phyloP scores from a whole-genome alignment of 2,797 vertebrate genomes.

The Pterois miles region DNA sequence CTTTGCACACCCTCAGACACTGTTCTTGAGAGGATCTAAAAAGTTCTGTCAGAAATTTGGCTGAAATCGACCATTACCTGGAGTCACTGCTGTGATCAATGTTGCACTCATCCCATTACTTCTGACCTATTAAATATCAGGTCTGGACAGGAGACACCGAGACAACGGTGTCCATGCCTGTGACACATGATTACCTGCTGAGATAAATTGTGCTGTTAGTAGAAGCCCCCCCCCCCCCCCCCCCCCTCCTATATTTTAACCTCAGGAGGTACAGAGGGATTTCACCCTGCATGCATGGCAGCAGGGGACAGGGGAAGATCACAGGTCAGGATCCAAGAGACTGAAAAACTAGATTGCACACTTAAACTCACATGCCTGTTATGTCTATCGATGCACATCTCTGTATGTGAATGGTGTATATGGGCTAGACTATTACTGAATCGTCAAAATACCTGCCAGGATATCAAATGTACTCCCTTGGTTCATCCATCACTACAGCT shows the following conservation, averaged over 20 bases:
- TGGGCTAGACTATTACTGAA: constrained; percentile 20
- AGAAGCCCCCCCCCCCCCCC: constrained; percentile 4
- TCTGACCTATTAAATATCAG: constrained; percentile 23
- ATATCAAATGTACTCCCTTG: constrained; percentile 33
- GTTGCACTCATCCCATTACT: constrained; percentile 23
- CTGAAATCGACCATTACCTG: constrained; percentile 16
- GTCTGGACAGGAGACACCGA: constrained; percentile 1
- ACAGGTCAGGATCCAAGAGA: constrained; percentile 15
- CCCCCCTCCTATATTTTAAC: background rate
- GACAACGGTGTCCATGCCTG: constrained; percentile 3
- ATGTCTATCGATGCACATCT: constrained; percentile 21
- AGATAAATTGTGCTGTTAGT: constrained; percentile 25
- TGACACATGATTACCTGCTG: constrained; percentile 22
- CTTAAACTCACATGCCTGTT: background rate
- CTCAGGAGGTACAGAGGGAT: constrained; percentile 33
- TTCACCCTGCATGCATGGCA: background rate
- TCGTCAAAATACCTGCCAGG: constrained; percentile 12
- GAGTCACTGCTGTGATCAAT: constrained; percentile 21
- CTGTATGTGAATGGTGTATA: constrained; percentile 16
- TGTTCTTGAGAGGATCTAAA: background rate
- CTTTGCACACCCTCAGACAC: constrained; percentile 1
- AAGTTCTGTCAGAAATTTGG: background rate
- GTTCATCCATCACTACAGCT: constrained; percentile 29
- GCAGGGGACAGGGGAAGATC: constrained; percentile 1
- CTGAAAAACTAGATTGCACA: constrained; percentile 13